A percentile compares a stretch with the other conserved stretches of the same genome.
These are phyloP conservation scores for Threskiornis aethiopicus DNA, from an alignment of 2,797 vertebrate genomes.

Conservation along the genomic window DNA sequence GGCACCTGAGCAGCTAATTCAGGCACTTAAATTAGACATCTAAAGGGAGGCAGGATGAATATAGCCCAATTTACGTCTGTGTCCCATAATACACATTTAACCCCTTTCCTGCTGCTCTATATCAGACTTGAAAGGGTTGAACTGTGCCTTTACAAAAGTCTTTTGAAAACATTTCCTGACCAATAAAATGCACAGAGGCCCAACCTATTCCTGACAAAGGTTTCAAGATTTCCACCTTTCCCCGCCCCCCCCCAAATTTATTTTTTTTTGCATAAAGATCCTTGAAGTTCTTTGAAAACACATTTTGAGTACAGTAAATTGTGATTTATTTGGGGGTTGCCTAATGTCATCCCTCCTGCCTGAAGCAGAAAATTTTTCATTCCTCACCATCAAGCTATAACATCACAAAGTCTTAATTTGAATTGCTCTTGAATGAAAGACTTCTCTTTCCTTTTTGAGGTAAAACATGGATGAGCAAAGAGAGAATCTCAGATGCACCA, in stretches of 20 bases:
- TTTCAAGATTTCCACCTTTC: neutral
- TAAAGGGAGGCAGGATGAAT: neutral
- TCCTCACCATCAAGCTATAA: neutral
- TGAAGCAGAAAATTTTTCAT: neutral
- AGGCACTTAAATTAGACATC: neutral
- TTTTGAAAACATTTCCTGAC: neutral
- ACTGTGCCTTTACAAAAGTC: neutral
- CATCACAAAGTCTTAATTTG: neutral
- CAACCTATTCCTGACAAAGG: neutral
- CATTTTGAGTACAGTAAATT: neutral
- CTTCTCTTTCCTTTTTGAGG: neutral
- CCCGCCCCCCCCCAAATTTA: too few relatives aligned
- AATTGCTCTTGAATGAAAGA: neutral
- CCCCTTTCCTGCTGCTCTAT: neutral
- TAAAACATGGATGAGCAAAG: neutral
- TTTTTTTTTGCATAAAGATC: neutral
- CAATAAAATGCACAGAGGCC: neutral
- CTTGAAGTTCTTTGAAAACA: neutral
- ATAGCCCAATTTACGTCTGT: neutral
- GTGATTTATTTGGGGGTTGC: neutral
- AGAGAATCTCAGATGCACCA: neutral
- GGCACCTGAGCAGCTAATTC: neutral
- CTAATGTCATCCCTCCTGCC: neutral
- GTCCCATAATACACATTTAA: neutral
- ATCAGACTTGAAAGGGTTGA: neutral